A percentile compares a stretch with the other conserved stretches of the same genome.
Evolutionary conservation across 2,113 vertebrate species (phyloP).

Genomic region (Cynocephalus volans): DNA sequence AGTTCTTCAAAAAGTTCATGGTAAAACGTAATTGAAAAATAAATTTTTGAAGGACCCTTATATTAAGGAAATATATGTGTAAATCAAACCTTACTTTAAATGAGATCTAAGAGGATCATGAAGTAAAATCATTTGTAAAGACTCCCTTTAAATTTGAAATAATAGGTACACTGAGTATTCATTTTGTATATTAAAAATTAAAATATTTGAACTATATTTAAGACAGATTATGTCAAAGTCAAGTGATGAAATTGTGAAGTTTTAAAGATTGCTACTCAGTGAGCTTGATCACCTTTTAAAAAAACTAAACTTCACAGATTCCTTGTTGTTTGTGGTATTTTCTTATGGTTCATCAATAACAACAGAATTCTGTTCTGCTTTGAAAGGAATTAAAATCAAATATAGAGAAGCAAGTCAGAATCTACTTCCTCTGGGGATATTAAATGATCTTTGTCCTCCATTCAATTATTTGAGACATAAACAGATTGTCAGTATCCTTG

Average conservation of each 20-base stretch:
- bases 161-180: neutral
- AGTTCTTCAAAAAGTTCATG: no score
- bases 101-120: neutral
- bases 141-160: slow-evolving; percentile 21
- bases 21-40: neutral
- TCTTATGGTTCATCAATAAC: neutral
- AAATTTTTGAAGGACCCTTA: no score
- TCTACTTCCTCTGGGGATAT: neutral
- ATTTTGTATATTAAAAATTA: slow-evolving; percentile 46
- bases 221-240: neutral
- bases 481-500: neutral
- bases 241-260: neutral
- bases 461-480: slow-evolving; percentile 26
- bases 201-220: slow-evolving; percentile 40
- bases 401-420: slow-evolving; percentile 31
- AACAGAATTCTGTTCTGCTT: neutral
- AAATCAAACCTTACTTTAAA: slow-evolving; percentile 11
- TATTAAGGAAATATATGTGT: neutral
- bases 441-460: slow-evolving; percentile 27
- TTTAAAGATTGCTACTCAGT: neutral
- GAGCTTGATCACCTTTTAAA: slow-evolving; percentile 11
- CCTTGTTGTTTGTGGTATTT: neutral
- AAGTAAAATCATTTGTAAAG: slow-evolving; percentile 34
- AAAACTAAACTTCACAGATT: neutral
- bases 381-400: slow-evolving; percentile 46